Conservation (phyloP, 2,797 vertebrate species). For the Oreochromis grahami region DNA sequence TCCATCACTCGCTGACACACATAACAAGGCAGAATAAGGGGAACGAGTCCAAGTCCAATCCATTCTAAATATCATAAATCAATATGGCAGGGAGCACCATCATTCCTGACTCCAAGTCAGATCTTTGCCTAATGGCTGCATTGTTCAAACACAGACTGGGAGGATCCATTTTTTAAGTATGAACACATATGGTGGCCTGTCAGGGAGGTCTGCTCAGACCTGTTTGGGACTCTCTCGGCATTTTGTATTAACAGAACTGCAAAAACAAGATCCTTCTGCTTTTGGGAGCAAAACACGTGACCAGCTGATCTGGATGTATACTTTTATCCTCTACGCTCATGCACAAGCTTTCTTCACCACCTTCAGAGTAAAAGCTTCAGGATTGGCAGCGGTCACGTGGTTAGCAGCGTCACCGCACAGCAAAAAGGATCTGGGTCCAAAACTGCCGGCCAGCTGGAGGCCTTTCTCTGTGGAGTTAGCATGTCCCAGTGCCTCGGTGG, state of each 20-base stretch:
- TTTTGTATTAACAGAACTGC: neutral
- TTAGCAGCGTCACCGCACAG: neutral
- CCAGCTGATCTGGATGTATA: neutral
- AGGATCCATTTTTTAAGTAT: neutral
- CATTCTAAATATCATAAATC: conserved; percentile 23
- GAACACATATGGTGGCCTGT: neutral
- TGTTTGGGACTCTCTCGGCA: neutral
- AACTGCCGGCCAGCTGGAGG: neutral
- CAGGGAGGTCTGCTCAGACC: neutral
- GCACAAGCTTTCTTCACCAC: neutral
- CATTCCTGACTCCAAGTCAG: neutral
- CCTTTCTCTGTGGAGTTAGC: neutral
- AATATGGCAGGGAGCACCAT: neutral
- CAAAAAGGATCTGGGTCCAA: neutral
- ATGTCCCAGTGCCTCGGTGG: neutral
- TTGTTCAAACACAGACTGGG: conserved; percentile 28
- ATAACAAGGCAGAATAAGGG: neutral
- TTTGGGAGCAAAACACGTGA: neutral
- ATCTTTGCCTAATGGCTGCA: conserved; percentile 43
- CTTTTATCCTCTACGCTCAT: neutral
- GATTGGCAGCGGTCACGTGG: neutral
- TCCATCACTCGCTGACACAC: neutral
- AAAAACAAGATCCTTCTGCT: neutral
- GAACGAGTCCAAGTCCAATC: neutral
- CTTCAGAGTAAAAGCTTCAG: neutral